Evolutionary conservation across 2,797 vertebrate species (phyloP).

Genomic region (Crocodylus rhombifer): DNA sequence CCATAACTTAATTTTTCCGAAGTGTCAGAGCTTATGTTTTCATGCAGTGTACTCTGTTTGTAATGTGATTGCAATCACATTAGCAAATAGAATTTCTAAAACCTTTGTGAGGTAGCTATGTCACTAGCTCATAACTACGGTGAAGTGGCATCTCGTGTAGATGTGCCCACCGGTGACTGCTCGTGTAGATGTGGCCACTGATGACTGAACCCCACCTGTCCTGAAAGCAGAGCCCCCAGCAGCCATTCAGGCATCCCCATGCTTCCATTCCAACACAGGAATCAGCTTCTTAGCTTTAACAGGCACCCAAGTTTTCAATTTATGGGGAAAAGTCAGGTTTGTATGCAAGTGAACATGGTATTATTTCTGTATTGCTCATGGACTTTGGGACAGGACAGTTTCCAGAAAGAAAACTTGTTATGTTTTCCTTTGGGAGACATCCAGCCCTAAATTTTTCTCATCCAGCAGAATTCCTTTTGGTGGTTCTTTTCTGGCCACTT

Average conservation of each 20-base stretch:
- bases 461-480: background rate
- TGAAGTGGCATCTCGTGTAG: no score
- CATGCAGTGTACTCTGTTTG: constrained; percentile 34
- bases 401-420: background rate
- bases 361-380: background rate
- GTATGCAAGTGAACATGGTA: no score
- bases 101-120: background rate
- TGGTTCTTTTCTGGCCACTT: background rate
- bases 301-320: no score
- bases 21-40: background rate
- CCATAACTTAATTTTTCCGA: constrained; percentile 26
- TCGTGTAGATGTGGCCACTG: no score
- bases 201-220: no score
- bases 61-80: constrained; percentile 50
- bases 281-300: no score
- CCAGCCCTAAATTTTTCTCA: background rate
- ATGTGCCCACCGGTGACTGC: no score
- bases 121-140: no score
- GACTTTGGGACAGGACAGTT: background rate
- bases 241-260: no score
- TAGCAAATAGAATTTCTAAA: constrained; percentile 29
- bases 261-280: no score
- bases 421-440: background rate
- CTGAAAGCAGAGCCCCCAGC: no score
- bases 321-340: no score